phyloP scores from a whole-genome alignment of 30 jellyfish, hydroid and myxozoan genomes.

The Cassiopea andromeda region DNA sequence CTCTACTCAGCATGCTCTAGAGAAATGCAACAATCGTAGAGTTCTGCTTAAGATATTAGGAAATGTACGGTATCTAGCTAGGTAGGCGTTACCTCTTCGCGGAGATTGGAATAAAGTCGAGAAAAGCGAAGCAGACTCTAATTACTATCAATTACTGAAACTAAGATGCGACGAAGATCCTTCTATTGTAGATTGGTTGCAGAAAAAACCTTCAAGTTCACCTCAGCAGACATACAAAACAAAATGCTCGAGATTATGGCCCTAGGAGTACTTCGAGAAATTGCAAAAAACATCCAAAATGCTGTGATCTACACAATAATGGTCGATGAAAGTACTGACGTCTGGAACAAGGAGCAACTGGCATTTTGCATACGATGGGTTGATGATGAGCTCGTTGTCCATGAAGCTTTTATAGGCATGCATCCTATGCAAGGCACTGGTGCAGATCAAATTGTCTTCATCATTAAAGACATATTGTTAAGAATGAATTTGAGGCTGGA shows the following conservation, averaged over 20 bases:
- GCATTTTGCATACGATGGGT: slow-evolving; percentile 57
- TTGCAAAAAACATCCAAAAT: slow-evolving; percentile 47
- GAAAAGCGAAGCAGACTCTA: no score
- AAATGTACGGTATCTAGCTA: no score
- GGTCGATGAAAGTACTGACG: slow-evolving; percentile 77
- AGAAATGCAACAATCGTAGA: no score
- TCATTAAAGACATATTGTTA: slow-evolving; percentile 44
- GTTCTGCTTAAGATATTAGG: no score
- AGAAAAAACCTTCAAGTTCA: slow-evolving; percentile 1
- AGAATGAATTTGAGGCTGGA: slow-evolving; percentile 74
- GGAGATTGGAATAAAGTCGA: no score
- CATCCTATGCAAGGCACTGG: slow-evolving; percentile 45
- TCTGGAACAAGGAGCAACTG: slow-evolving; percentile 66
- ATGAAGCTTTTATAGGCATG: slow-evolving; percentile 66
- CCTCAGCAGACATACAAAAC: slow-evolving; percentile 64
- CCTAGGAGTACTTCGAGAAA: slow-evolving; percentile 26
- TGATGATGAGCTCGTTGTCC: slow-evolving; percentile 58
- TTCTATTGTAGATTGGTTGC: no score
- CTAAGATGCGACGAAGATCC: no score
- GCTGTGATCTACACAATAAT: slow-evolving; percentile 43
- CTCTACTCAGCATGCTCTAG: no score
- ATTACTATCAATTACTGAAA: no score
- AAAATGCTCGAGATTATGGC: slow-evolving; percentile 76
- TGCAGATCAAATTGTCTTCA: slow-evolving; percentile 67
- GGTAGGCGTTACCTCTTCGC: no score